phyloP scores from a whole-genome alignment of 2,113 vertebrate species.

The Oryzias javanicus region DNA sequence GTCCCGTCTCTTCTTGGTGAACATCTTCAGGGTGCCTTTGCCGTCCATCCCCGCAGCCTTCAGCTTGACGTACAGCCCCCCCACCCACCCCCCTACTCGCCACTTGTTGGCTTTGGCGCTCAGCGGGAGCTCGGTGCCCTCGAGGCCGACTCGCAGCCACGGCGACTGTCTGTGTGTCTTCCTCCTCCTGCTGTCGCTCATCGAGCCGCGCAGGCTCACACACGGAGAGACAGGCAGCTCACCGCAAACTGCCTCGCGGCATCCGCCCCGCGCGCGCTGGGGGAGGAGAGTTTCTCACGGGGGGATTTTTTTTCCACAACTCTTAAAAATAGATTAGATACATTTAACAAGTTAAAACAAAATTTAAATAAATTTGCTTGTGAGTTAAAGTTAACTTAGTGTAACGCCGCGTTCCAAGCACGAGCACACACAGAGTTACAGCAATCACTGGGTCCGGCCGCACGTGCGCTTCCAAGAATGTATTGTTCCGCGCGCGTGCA shows the following conservation, averaged over 20 bases:
- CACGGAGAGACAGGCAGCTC: conserved; percentile 36
- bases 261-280: conserved; percentile 58
- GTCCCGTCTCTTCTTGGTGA: conserved; percentile 90
- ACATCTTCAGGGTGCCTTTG: conserved; percentile 81
- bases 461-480: conserved; percentile 36
- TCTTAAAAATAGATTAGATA: background rate
- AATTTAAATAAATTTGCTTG: no score
- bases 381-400: no score
- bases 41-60: conserved; percentile 64
- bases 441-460: conserved; percentile 22
- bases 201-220: conserved; percentile 69
- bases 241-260: conserved; percentile 51
- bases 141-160: conserved; percentile 42
- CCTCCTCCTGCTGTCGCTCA: conserved; percentile 64
- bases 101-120: conserved; percentile 55
- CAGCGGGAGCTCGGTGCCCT: conserved; percentile 57
- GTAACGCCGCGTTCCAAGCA: no score
- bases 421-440: background rate
- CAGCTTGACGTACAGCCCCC: conserved; percentile 57
- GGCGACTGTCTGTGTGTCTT: conserved; percentile 45
- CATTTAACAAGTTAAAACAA: background rate
- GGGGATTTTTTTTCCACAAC: background rate
- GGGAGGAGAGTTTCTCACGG: background rate
- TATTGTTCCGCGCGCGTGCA: conserved; percentile 13
- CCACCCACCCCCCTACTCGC: conserved; percentile 70